Conservation (phyloP, 1,140 invertebrate genomes). For the Drosophila novamexicana region DNA sequence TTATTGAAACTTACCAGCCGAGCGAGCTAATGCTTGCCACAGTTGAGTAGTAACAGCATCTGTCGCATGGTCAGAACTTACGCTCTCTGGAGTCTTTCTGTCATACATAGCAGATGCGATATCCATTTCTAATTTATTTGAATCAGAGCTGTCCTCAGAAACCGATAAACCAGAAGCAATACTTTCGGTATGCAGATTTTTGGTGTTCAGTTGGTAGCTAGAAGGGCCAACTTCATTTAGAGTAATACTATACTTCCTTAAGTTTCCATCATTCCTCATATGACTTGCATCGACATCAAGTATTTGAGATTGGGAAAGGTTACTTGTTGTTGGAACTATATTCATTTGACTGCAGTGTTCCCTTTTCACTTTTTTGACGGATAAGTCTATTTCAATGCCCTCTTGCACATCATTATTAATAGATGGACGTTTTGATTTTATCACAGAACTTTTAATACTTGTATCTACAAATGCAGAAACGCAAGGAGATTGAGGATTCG, state of each 20-base stretch:
- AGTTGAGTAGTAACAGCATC: constrained; percentile 86
- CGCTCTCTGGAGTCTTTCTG: constrained; percentile 85
- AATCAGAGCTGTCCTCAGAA: constrained; percentile 79
- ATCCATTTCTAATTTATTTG: constrained; percentile 82
- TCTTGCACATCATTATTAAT: constrained; percentile 66
- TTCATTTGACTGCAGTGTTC: constrained; percentile 58
- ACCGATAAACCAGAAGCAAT: constrained; percentile 48
- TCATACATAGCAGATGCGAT: constrained; percentile 69
- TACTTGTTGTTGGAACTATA: constrained; percentile 39
- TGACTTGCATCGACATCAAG: constrained; percentile 55
- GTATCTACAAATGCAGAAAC: constrained; percentile 63
- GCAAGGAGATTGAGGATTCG: constrained; percentile 83
- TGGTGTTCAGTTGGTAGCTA: constrained; percentile 50
- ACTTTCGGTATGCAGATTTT: constrained; percentile 50
- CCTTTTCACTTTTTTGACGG: constrained; percentile 75
- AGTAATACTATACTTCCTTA: constrained; percentile 72
- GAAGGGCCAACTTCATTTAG: constrained; percentile 55
- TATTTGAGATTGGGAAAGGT: constrained; percentile 60
- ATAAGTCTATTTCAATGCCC: constrained; percentile 78
- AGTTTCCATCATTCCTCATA: constrained; percentile 48
- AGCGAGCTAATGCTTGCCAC: constrained; percentile 86
- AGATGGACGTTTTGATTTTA: constrained; percentile 82
- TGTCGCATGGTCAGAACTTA: constrained; percentile 86
- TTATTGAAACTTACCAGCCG: constrained; percentile 83
- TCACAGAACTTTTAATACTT: constrained; percentile 84